Evolutionary conservation across 1,140 invertebrate genomes (phyloP).

Genomic region (Heterodera carotae): DNA sequence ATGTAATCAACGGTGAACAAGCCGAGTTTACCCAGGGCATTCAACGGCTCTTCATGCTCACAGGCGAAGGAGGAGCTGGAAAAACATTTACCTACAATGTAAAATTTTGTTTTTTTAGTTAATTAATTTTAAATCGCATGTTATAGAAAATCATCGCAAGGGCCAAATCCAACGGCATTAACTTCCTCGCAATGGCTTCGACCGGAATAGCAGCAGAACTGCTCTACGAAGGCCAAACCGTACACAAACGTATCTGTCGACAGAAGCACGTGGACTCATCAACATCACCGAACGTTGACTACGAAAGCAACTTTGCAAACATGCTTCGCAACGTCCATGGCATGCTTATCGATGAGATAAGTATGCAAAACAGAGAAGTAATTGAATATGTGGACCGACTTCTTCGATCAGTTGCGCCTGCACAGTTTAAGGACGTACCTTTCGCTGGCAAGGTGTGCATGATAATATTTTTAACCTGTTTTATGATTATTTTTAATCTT

Average conservation of each 20-base stretch:
- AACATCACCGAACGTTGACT: background rate
- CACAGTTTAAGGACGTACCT: background rate
- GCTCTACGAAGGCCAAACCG: background rate
- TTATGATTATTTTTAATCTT: too few relatives aligned
- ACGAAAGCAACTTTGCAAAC: background rate
- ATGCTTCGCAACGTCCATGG: background rate
- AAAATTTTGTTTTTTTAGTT: background rate
- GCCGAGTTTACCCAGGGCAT: background rate
- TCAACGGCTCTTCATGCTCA: constrained; percentile 4
- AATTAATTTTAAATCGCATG: background rate
- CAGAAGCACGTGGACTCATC: background rate
- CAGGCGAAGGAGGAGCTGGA: constrained; percentile 13
- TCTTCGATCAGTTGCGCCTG: background rate
- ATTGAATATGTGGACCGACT: background rate
- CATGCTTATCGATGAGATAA: constrained; percentile 1
- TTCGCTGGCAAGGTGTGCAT: background rate
- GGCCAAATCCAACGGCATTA: background rate
- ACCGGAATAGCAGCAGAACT: constrained; percentile 1
- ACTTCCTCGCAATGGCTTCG: background rate
- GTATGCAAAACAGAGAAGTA: background rate
- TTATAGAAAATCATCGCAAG: constrained; percentile 1
- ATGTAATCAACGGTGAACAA: background rate
- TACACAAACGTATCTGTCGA: background rate
- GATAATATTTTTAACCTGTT: too few relatives aligned
- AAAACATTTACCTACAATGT: constrained; percentile 19